phyloP scores from a whole-genome alignment of 2,797 vertebrate genomes.

The Sphenopsis melanotis region DNA sequence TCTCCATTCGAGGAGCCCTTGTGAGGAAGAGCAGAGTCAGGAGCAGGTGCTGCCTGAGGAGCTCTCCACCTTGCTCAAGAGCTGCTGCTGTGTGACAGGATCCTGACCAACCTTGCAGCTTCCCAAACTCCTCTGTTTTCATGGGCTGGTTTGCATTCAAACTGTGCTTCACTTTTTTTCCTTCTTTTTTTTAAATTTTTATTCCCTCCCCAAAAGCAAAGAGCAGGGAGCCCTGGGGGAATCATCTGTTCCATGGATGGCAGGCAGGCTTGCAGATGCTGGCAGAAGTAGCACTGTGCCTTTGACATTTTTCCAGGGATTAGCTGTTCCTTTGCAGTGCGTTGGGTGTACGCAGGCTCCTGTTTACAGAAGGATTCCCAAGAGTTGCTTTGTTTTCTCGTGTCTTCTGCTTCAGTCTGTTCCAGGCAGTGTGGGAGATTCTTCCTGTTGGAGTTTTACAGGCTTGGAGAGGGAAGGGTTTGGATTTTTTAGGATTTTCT shows the following conservation, averaged over 20 bases:
- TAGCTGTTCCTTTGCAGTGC: slow-evolving; percentile 5
- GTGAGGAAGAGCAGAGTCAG: background rate
- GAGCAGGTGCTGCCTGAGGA: background rate
- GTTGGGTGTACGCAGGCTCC: background rate
- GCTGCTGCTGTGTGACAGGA: background rate
- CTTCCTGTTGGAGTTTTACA: background rate
- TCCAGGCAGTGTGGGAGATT: background rate
- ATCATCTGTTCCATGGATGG: background rate
- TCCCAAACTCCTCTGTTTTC: background rate
- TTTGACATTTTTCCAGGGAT: slow-evolving; percentile 50
- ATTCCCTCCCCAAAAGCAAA: background rate
- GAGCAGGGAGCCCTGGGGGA: background rate
- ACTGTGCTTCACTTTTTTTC: too few relatives aligned
- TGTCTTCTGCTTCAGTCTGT: background rate
- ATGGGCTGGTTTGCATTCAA: background rate
- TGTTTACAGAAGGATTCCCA: background rate
- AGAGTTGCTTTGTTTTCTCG: background rate
- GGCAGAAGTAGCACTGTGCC: background rate
- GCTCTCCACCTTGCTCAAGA: background rate
- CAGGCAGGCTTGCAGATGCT: background rate
- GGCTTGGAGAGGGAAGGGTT: background rate
- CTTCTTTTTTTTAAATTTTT: background rate
- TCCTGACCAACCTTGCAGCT: background rate
- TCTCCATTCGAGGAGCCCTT: accelerated
- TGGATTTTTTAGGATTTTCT: background rate